A percentile compares a stretch with the other conserved stretches of the same genome.
phyloP scores from a whole-genome alignment of 2,113 vertebrate species.

The Phasianus colchicus region DNA sequence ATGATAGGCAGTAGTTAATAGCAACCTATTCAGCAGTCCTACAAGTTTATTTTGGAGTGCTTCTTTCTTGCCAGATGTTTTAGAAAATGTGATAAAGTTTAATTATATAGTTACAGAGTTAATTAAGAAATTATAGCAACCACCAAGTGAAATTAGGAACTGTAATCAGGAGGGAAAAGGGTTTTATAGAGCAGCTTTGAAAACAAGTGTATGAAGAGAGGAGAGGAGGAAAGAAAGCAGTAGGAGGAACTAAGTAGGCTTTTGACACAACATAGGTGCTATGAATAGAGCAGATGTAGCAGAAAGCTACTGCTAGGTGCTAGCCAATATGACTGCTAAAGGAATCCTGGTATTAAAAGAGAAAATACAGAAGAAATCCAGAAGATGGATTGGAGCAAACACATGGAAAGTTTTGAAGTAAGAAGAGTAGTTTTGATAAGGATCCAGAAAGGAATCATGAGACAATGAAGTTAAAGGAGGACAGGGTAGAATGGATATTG shows the following conservation, averaged over 20 bases:
- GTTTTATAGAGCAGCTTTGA: slow-evolving; percentile 1
- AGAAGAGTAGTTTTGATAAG: background rate
- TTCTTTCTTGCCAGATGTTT: slow-evolving; percentile 26
- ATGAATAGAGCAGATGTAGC: background rate
- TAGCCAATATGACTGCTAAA: background rate
- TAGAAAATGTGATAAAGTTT: slow-evolving; percentile 17
- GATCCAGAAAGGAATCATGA: background rate
- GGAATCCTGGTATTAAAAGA: background rate
- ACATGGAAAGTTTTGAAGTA: background rate
- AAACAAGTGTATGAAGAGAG: background rate
- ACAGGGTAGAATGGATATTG: background rate
- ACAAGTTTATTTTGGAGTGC: background rate
- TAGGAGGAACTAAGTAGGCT: background rate
- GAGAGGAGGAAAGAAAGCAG: background rate
- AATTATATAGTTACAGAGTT: slow-evolving; percentile 10
- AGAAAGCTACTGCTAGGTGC: background rate
- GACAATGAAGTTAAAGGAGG: background rate
- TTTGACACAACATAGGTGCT: background rate
- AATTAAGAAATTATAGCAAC: slow-evolving; percentile 37
- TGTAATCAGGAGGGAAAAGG: slow-evolving; percentile 24
- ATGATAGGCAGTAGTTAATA: background rate
- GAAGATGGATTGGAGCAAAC: background rate
- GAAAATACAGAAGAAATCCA: background rate
- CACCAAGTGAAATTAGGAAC: slow-evolving; percentile 3
- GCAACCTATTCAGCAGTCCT: background rate